Percentiles rank a stretch among this genome's conserved stretches.
phyloP scores from a whole-genome alignment of 2,797 vertebrate species.

The Yasuhikotakia modesta region DNA sequence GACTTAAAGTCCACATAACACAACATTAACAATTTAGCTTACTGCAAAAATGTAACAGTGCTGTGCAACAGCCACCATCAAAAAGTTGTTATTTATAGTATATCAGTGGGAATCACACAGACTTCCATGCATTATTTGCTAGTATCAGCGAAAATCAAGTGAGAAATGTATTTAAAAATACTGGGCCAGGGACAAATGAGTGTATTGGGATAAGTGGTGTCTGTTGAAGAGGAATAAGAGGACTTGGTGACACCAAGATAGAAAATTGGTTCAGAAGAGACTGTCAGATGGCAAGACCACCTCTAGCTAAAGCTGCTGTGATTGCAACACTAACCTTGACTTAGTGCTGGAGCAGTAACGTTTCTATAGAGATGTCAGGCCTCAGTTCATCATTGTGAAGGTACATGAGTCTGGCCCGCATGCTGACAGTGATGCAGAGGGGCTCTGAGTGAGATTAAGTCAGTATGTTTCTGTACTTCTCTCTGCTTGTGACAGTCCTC shows the following conservation, averaged over 20 bases:
- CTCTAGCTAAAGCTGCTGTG: neutral
- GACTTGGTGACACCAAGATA: neutral
- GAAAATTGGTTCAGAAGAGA: neutral
- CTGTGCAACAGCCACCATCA: neutral
- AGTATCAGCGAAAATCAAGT: neutral
- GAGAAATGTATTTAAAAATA: neutral
- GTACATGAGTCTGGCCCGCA: neutral
- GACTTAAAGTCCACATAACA: neutral
- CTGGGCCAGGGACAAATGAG: no score
- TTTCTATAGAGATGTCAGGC: neutral
- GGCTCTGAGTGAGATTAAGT: slow-evolving; percentile 9
- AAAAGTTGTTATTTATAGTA: no score
- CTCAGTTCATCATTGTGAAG: neutral
- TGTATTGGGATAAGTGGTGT: no score
- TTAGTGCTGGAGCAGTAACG: slow-evolving; percentile 1
- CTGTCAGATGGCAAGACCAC: neutral
- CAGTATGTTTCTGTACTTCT: slow-evolving; percentile 12
- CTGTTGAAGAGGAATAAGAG: neutral
- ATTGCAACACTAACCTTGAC: neutral
- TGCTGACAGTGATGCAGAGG: slow-evolving; percentile 15
- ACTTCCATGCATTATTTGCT: neutral
- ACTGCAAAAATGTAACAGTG: neutral
- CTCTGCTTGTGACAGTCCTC: neutral
- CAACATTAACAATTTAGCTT: neutral
- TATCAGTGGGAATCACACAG: neutral